Conservation (phyloP, 2,888 invertebrate species). For the Antheraea yamamai region DNA sequence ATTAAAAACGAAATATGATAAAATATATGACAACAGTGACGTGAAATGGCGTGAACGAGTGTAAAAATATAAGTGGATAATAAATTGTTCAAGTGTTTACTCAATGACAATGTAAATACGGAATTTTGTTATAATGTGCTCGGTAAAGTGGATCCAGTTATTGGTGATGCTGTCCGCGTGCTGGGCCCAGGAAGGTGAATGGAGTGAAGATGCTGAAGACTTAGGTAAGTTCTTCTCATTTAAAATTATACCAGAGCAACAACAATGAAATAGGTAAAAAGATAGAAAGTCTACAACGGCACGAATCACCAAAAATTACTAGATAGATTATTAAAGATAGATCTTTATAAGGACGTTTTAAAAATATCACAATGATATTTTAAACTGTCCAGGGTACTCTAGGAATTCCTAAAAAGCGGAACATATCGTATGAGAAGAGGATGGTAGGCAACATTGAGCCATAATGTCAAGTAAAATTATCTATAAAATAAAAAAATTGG, state of each 20-base stretch:
- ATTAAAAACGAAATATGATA: constrained; percentile 25
- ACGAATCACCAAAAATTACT: no score
- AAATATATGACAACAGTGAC: constrained; percentile 18
- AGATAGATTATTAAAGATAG: no score
- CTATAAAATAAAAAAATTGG: background rate
- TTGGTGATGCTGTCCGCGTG: constrained; percentile 71
- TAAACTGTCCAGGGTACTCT: no score
- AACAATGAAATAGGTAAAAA: no score
- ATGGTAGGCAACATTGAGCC: background rate
- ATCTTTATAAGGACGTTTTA: no score
- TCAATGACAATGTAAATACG: constrained; percentile 51
- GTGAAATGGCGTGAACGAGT: constrained; percentile 22
- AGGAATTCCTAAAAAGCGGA: no score
- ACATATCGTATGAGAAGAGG: no score
- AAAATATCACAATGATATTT: no score
- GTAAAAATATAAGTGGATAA: constrained; percentile 15
- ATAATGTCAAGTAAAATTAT: background rate
- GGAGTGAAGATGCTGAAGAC: constrained; percentile 78
- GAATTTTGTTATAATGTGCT: constrained; percentile 59
- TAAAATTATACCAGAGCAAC: background rate
- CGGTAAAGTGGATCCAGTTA: constrained; percentile 70
- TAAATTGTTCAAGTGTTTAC: constrained; percentile 4
- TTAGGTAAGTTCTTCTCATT: constrained; percentile 55
- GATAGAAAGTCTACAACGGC: no score
- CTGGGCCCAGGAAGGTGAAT: constrained; percentile 77